These are phyloP conservation scores for Ephydatia muelleri DNA, from an alignment of 37 sponge, comb jelly and placozoan species.

Conservation along the genomic window DNA sequence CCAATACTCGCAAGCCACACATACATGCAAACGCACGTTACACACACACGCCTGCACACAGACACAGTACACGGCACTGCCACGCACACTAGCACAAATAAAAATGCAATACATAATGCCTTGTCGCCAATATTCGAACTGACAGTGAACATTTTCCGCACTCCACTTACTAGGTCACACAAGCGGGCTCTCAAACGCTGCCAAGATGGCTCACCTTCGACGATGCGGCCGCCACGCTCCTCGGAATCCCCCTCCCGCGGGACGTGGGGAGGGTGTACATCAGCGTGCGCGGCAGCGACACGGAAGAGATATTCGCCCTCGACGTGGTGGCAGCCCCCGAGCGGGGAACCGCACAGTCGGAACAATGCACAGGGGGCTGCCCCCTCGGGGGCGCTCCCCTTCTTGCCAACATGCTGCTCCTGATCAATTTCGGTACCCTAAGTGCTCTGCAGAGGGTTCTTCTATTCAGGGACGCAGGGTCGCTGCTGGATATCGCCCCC, in stretches of 20 bases:
- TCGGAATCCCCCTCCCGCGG: slow-evolving; percentile 33
- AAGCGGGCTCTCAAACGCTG: slow-evolving; percentile 18
- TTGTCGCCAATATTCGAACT: neutral
- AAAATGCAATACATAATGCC: neutral
- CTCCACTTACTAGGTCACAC: slow-evolving; percentile 17
- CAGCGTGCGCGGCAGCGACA: neutral
- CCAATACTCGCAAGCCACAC: neutral
- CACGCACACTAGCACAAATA: no score
- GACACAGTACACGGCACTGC: neutral
- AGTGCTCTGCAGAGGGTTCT: neutral
- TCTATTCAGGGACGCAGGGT: neutral
- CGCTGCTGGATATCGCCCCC: neutral
- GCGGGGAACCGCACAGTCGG: no score
- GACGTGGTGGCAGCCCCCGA: neutral
- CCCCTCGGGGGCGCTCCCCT: neutral
- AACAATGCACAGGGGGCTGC: neutral
- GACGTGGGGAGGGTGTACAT: slow-evolving; percentile 29
- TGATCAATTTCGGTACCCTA: neutral
- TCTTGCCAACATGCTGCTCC: neutral
- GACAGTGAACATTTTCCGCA: neutral
- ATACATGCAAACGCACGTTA: slow-evolving; percentile 17
- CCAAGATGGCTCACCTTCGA: slow-evolving; percentile 58
- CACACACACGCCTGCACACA: slow-evolving; percentile 34
- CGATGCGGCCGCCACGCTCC: neutral
- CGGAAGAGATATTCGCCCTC: neutral